These are phyloP conservation scores for Morpho deidamia DNA, from an alignment of 2,888 invertebrate genomes.

Conservation along the genomic window DNA sequence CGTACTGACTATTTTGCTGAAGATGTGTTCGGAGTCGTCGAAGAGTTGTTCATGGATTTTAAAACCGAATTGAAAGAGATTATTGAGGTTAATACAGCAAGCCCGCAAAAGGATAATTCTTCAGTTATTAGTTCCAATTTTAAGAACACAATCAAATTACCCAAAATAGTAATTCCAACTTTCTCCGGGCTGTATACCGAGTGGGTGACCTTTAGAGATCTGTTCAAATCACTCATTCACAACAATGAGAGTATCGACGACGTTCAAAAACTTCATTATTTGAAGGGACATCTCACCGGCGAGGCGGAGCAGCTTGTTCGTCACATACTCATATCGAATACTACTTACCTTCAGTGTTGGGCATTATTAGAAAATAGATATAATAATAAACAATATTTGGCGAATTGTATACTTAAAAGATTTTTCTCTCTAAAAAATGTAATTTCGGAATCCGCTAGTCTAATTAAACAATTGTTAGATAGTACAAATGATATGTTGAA, in stretches of 20 bases:
- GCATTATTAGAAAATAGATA: too few relatives aligned
- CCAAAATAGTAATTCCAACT: too few relatives aligned
- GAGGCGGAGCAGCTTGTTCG: too few relatives aligned
- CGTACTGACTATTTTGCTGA: not conserved
- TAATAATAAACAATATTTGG: constrained; percentile 20
- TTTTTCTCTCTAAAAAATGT: constrained; percentile 8
- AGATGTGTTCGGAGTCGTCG: not conserved
- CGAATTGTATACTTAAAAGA: constrained; percentile 21
- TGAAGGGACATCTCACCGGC: too few relatives aligned
- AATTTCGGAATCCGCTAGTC: not conserved
- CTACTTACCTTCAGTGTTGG: too few relatives aligned
- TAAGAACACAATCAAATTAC: too few relatives aligned
- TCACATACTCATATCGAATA: too few relatives aligned
- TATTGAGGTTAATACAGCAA: constrained; percentile 12
- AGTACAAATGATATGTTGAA: too few relatives aligned
- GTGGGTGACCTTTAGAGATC: too few relatives aligned
- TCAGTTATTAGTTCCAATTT: too few relatives aligned
- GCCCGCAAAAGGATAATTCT: constrained; percentile 11
- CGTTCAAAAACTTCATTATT: constrained; percentile 20
- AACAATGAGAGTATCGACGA: constrained; percentile 11
- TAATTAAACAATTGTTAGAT: constrained; percentile 1
- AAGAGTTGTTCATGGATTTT: constrained; percentile 8
- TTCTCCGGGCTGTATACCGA: too few relatives aligned
- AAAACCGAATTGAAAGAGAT: constrained; percentile 6
- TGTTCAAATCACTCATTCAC: constrained; percentile 17